Evolutionary conservation across 2,888 invertebrate species (phyloP), one percentile per base, ranked within the genome.

Genomic region (Phaonia tiefii): DNA sequence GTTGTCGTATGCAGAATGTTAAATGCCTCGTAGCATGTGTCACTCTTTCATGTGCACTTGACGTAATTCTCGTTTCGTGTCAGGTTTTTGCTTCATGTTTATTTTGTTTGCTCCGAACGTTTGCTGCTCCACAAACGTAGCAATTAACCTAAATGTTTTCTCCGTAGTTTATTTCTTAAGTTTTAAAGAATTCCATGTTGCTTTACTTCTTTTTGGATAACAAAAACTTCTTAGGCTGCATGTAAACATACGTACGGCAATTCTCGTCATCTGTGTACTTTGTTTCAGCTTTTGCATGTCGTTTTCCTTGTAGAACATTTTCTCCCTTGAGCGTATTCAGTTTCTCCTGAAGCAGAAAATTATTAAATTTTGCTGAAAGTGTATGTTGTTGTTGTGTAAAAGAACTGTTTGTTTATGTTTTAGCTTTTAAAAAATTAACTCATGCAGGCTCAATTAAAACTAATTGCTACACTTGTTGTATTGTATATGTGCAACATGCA

Each of bases 361-460:
- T 63, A 73, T 75, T 75, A 81, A 72, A 72, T 78, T 75, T 75
- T 74, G 39, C 13, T 63, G 42, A 17, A 63, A 81, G 66, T 56
- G 63, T 25, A 56, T 37, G 65, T 71, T 67, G 17, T 54, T 73
- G 37, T 17, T 66, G 60, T 49, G 56, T 46, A 67, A 63, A n/a
- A 31, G 8, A 31, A 31, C 31, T 60, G 69, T 63, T 78, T 71
- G 78, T 60, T 31, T 31, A 31, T 31, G 31, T 78, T 67, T 75
- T 75, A 66, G 67, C 72, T 78, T 42, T 63, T 13, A 63, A 69
- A 78, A 78, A 78, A 81, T 81, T 81, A 78, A 78, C 81, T 81
- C 81, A 81, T 81, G 81, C 81, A 81, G 81, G 81, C 75, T 81
- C 78, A 81, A 81, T 78, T 81, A 81, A 81, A 81, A 81, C 81